A percentile compares a stretch with the other conserved stretches of the same genome.
phyloP scores from a whole-genome alignment of 2,113 vertebrate genomes.

The Poeciliopsis turrubarensis region DNA sequence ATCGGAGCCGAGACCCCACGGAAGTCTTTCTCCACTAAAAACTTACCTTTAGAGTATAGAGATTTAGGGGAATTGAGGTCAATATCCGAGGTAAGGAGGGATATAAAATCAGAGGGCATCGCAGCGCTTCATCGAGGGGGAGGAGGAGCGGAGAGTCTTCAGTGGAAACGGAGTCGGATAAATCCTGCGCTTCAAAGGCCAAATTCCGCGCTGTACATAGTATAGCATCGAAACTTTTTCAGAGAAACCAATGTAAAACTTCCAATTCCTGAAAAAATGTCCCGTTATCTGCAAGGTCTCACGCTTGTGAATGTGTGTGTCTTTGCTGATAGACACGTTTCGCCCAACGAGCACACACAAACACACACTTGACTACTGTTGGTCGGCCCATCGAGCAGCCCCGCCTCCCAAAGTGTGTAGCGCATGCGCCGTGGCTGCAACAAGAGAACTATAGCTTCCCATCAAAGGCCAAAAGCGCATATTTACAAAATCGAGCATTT shows the following conservation, averaged over 20 bases:
- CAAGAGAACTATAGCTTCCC: background rate
- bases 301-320: slow-evolving; percentile 45
- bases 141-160: slow-evolving; percentile 78
- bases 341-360: slow-evolving; percentile 57
- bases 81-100: slow-evolving; percentile 93
- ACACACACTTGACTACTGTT: slow-evolving; percentile 48
- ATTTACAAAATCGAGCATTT: too few species aligned
- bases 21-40: background rate
- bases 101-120: slow-evolving; percentile 98
- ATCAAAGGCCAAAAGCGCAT: background rate
- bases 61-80: slow-evolving; percentile 95
- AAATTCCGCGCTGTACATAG: slow-evolving; percentile 53
- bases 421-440: slow-evolving; percentile 45
- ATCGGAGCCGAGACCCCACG: background rate
- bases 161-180: slow-evolving; percentile 59
- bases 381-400: slow-evolving; percentile 52
- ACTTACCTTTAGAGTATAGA: slow-evolving; percentile 93
- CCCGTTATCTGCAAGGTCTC: slow-evolving; percentile 47
- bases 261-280: slow-evolving; percentile 30
- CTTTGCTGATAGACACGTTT: slow-evolving; percentile 63
- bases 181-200: slow-evolving; percentile 53
- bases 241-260: slow-evolving; percentile 50
- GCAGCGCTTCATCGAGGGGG: slow-evolving; percentile 83
- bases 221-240: slow-evolving; percentile 32
- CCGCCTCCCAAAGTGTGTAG: background rate